phyloP scores from a whole-genome alignment of 2,797 vertebrate genomes.

The Graptemys geographica region DNA sequence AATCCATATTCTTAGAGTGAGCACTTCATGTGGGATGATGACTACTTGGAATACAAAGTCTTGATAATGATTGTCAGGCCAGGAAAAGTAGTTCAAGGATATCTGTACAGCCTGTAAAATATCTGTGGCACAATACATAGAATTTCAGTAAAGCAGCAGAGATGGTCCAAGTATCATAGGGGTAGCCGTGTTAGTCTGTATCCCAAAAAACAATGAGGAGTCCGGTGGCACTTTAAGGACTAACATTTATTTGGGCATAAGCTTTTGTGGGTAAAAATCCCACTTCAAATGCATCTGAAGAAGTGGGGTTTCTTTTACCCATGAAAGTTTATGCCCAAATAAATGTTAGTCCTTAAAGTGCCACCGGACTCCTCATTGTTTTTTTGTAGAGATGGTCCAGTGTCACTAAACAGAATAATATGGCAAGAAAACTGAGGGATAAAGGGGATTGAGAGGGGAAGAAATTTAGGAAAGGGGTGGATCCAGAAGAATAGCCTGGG shows the following conservation, averaged over 20 bases:
- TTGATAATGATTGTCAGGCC: background rate
- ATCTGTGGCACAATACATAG: background rate
- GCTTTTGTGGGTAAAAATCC: too few relatives aligned
- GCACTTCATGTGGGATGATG: background rate
- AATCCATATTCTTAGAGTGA: background rate
- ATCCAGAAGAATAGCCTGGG: background rate
- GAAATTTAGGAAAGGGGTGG: background rate
- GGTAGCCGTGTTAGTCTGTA: too few relatives aligned
- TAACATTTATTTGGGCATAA: too few relatives aligned
- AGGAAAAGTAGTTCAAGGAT: background rate
- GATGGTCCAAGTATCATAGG: too few relatives aligned
- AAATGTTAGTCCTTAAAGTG: too few relatives aligned
- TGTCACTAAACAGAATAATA: background rate
- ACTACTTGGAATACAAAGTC: background rate
- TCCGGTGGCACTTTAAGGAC: too few relatives aligned
- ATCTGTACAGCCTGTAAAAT: background rate
- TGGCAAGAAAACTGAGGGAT: background rate
- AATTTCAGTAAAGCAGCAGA: background rate
- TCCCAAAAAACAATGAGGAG: too few relatives aligned
- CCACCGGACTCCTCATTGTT: too few relatives aligned
- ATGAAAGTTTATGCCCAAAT: too few relatives aligned
- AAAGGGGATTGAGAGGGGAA: background rate
- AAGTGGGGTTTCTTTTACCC: too few relatives aligned
- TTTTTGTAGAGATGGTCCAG: too few relatives aligned
- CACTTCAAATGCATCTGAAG: too few relatives aligned